Percentiles rank a stretch among this genome's conserved stretches.
These are phyloP conservation scores for Perccottus glenii DNA, from an alignment of 2,113 vertebrate species.

Conservation along the genomic window DNA sequence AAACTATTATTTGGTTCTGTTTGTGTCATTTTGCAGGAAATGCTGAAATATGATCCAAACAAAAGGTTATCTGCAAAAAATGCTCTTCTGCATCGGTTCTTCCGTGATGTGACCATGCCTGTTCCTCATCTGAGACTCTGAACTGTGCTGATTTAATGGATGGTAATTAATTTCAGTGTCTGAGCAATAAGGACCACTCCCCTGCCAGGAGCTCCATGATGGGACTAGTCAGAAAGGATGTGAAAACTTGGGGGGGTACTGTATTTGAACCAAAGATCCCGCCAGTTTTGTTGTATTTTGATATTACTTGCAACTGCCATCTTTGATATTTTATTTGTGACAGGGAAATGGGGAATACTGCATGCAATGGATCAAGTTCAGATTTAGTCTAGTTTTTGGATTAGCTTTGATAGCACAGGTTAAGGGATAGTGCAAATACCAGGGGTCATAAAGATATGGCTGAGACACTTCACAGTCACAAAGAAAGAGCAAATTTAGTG, in stretches of 20 bases:
- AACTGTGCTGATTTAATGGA: conserved; percentile 31
- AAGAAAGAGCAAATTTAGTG: background rate
- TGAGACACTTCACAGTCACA: background rate
- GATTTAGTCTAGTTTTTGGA: conserved; percentile 10
- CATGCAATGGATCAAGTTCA: conserved; percentile 25
- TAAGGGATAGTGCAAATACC: conserved; percentile 64
- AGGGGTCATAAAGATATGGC: background rate
- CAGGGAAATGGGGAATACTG: background rate
- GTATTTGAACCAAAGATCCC: conserved; percentile 16
- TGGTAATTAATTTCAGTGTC: conserved; percentile 13
- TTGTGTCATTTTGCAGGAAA: conserved; percentile 80
- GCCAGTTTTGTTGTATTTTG: conserved; percentile 20
- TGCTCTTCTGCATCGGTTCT: conserved; percentile 90
- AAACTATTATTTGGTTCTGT: background rate
- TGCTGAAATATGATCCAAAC: conserved; percentile 94
- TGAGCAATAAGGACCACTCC: conserved; percentile 34
- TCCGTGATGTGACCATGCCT: conserved; percentile 91
- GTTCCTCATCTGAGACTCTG: conserved; percentile 88
- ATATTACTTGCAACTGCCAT: conserved; percentile 6
- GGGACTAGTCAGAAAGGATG: conserved; percentile 21
- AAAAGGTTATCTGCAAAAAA: conserved; percentile 94
- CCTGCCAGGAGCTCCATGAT: background rate
- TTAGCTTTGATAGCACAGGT: conserved; percentile 9
- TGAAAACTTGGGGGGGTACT: conserved; percentile 40
- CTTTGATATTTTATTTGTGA: background rate